Evolutionary conservation across 2,797 vertebrate genomes (phyloP).

Genomic region (Sebastes variabilis): DNA sequence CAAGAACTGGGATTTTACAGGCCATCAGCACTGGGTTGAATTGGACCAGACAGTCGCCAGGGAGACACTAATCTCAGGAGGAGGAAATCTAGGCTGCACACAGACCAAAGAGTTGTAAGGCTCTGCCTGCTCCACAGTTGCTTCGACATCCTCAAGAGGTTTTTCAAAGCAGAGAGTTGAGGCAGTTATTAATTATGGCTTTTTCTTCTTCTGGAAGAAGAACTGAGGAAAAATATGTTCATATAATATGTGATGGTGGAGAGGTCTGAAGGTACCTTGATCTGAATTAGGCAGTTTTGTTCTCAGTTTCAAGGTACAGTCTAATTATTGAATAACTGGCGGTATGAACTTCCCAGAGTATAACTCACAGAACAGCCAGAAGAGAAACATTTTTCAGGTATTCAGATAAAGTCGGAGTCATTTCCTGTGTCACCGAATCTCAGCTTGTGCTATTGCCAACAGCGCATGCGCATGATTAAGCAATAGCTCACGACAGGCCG

Average conservation of each 20-base stretch:
- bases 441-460: background rate
- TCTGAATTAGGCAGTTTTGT: conserved; percentile 35
- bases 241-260: conserved; percentile 25
- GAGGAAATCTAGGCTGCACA: conserved; percentile 62
- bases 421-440: background rate
- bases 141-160: conserved; percentile 49
- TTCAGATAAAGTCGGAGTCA: conserved; percentile 7
- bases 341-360: background rate
- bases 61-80: conserved; percentile 68
- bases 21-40: conserved; percentile 65
- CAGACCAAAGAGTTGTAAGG: conserved; percentile 46
- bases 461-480: too few relatives aligned
- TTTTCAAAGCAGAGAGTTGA: conserved; percentile 59
- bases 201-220: conserved; percentile 47
- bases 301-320: conserved; percentile 39
- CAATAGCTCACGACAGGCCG: too few relatives aligned
- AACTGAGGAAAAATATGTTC: conserved; percentile 43
- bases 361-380: conserved; percentile 13
- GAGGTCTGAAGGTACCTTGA: conserved; percentile 24
- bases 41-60: conserved; percentile 71
- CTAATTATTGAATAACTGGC: conserved; percentile 20
- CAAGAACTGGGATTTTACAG: conserved; percentile 69
- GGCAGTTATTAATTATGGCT: conserved; percentile 72
- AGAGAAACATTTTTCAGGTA: background rate
- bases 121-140: conserved; percentile 50